Conservation (phyloP, 2,113 vertebrate genomes). For the Oreochromis tanganicae region DNA sequence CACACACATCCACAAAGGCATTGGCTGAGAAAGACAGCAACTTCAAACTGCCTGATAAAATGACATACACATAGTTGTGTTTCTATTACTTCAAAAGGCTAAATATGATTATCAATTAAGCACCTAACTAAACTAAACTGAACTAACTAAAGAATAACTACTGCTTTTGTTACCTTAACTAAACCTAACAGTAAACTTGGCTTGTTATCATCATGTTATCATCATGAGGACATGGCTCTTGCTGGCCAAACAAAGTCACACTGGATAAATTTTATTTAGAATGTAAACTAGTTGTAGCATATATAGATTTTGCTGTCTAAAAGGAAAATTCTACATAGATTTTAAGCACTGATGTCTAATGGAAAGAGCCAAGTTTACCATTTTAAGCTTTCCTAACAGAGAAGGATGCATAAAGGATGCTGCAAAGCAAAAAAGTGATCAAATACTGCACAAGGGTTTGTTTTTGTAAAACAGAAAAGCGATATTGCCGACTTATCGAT, state of each 20-base stretch:
- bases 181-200: not conserved
- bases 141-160: not conserved
- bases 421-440: not conserved
- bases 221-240: not conserved
- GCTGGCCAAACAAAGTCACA: not conserved
- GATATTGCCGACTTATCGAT: not conserved
- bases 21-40: conserved; percentile 16
- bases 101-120: not conserved
- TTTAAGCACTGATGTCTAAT: not conserved
- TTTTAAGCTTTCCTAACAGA: not conserved
- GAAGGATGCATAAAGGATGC: not conserved
- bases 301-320: not conserved
- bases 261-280: not conserved
- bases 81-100: not conserved
- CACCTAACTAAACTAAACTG: not conserved
- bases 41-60: not conserved
- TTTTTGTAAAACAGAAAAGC: not conserved
- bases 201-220: not conserved
- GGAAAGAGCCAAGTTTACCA: not conserved
- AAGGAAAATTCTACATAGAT: not conserved
- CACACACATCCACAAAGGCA: not conserved
- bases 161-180: not conserved
- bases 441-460: not conserved
- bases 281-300: not conserved
- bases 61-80: not conserved